These are phyloP conservation scores for Aphis craccivora DNA, from an alignment of 1,140 invertebrate genomes.

Conservation along the genomic window DNA sequence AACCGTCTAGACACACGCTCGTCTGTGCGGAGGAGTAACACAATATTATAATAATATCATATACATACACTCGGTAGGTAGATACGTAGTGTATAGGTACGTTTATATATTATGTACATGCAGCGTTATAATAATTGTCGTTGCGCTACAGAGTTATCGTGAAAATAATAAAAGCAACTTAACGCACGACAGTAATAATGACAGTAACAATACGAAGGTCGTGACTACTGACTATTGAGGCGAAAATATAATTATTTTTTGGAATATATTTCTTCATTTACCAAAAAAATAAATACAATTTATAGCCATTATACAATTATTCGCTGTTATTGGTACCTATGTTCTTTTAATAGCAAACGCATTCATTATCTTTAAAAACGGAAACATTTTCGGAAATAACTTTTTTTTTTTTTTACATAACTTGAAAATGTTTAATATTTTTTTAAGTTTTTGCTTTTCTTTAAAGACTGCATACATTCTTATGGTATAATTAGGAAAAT, in stretches of 20 bases:
- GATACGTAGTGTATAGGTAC: not conserved
- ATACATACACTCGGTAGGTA: not conserved
- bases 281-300: not conserved
- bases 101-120: constrained; percentile 12
- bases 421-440: not conserved
- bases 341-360: not conserved
- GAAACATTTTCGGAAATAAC: not conserved
- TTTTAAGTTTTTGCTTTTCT: not conserved
- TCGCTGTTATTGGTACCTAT: not conserved
- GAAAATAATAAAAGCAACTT: constrained; percentile 5
- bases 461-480: not conserved
- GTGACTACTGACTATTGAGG: not conserved
- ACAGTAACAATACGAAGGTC: not conserved
- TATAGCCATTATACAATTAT: not conserved
- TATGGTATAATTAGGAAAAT: not conserved
- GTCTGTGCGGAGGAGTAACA: constrained; percentile 1
- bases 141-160: not conserved
- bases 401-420: not conserved
- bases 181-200: not conserved
- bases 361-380: not conserved
- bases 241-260: not conserved
- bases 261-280: not conserved
- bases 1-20: constrained; percentile 4
- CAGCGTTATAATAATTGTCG: not conserved
- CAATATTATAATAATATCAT: constrained; percentile 13